A percentile compares a stretch with the other conserved stretches of the same genome.
phyloP scores from a whole-genome alignment of 2,888 invertebrate species.

The Gastracanthus pulcherrimus region DNA sequence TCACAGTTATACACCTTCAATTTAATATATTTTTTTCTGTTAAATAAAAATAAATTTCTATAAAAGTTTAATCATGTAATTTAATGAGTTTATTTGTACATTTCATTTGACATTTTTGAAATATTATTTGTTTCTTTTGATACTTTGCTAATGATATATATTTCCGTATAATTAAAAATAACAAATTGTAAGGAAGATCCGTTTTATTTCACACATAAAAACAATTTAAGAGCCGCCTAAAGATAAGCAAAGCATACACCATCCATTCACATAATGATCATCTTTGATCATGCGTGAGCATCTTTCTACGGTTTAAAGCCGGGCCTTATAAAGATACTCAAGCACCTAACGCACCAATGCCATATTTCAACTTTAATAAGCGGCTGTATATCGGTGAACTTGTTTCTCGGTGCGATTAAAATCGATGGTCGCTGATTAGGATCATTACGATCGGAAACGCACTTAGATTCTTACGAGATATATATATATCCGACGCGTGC shows the following conservation, averaged over 20 bases:
- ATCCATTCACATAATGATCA: not conserved
- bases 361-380: constrained; percentile 47
- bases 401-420: constrained; percentile 21
- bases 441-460: constrained; percentile 42
- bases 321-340: not conserved
- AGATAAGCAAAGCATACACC: not conserved
- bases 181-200: not conserved
- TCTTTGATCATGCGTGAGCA: not conserved
- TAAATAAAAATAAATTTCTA: not conserved
- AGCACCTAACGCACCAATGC: not conserved
- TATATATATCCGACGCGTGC: not conserved
- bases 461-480: not conserved
- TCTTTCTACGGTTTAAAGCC: not conserved
- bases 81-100: too few relatives aligned
- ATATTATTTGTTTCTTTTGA: too few relatives aligned
- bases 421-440: constrained; percentile 18
- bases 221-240: not conserved
- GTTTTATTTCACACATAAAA: not conserved
- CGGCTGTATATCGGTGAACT: constrained; percentile 11
- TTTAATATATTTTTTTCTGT: too few relatives aligned
- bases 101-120: too few relatives aligned
- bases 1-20: too few relatives aligned
- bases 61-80: too few relatives aligned
- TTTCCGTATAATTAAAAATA: not conserved
- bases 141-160: too few relatives aligned